Evolutionary conservation across 2,888 invertebrate species (phyloP).

Genomic region (Ommatoiulus sabulosus): DNA sequence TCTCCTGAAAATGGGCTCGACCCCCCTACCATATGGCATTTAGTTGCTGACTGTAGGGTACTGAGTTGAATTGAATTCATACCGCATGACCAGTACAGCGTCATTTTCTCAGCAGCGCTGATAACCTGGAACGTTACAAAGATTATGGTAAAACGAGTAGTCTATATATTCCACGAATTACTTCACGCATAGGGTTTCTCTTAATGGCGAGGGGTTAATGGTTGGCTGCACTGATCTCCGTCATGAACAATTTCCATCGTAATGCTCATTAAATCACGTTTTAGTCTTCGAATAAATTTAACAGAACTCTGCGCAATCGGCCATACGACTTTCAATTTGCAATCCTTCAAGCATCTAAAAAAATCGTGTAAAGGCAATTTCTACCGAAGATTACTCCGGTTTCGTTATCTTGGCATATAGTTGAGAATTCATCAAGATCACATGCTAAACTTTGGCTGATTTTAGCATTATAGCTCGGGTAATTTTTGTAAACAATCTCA

Average conservation of each 20-base stretch:
- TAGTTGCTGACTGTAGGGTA: no score
- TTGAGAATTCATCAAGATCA: no score
- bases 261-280: neutral
- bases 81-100: no score
- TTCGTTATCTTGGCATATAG: neutral
- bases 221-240: neutral
- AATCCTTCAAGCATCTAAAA: neutral
- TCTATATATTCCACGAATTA: neutral
- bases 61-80: no score
- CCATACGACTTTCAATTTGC: neutral
- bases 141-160: neutral
- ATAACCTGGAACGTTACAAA: neutral
- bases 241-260: neutral
- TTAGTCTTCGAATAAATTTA: neutral
- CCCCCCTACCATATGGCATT: no score
- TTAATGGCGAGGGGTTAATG: neutral
- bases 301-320: neutral
- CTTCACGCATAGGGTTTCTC: neutral
- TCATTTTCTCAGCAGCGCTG: neutral
- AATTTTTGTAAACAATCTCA: neutral
- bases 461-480: neutral
- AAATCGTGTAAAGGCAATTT: neutral
- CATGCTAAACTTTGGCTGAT: neutral
- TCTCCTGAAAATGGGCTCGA: no score
- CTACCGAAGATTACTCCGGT: neutral